Evolutionary conservation across 2,113 vertebrate species (phyloP).

Genomic region (Phaetusa simplex): DNA sequence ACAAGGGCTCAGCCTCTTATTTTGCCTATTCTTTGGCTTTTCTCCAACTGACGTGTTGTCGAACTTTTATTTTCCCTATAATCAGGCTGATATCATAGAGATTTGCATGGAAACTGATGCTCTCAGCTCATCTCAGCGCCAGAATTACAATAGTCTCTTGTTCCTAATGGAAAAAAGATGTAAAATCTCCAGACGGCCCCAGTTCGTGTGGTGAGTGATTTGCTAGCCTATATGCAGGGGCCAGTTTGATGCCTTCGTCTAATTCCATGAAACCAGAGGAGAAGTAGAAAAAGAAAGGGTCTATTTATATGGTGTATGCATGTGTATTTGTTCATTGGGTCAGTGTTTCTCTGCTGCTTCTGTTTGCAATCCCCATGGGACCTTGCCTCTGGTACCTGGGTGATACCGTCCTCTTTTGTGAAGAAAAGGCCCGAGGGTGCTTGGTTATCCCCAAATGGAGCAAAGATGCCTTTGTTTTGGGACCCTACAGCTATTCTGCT

Average conservation of each 20-base stretch:
- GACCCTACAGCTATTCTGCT: not conserved
- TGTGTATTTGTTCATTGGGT: not conserved
- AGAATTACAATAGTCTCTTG: conserved; percentile 34
- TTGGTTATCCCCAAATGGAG: not conserved
- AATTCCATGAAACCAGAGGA: not conserved
- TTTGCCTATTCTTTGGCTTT: not conserved
- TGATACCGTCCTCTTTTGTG: accelerated
- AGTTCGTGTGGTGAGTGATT: not conserved
- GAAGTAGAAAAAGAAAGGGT: not conserved
- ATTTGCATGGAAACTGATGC: not conserved
- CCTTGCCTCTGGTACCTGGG: not conserved
- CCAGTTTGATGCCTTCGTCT: not conserved
- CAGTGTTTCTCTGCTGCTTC: not conserved
- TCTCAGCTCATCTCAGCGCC: conserved; percentile 2
- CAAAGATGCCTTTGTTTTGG: not conserved
- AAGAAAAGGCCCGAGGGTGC: not conserved
- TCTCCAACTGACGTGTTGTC: not conserved
- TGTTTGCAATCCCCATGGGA: not conserved
- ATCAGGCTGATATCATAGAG: conserved; percentile 29
- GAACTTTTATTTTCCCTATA: not conserved
- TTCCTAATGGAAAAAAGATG: conserved; percentile 31
- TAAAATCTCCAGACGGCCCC: not conserved
- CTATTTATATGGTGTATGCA: not conserved
- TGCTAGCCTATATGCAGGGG: not conserved
- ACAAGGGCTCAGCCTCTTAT: not conserved